A percentile compares a stretch with the other conserved stretches of the same genome.
Evolutionary conservation across 2,797 vertebrate species (phyloP).

Genomic region (Pipistrellus pipistrellus): DNA sequence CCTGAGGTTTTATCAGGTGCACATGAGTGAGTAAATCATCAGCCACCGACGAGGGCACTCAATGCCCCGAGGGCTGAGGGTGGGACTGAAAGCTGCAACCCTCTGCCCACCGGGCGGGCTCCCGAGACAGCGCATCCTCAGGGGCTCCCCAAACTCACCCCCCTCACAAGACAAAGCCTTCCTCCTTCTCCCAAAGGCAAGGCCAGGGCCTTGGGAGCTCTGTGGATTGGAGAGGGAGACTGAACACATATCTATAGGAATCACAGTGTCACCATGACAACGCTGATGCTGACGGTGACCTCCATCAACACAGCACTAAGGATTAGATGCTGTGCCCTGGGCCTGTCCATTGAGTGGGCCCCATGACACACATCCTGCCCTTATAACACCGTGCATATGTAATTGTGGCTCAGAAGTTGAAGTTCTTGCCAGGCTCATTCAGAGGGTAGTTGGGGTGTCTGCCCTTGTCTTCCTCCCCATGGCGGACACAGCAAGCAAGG

Average conservation of each 20-base stretch:
- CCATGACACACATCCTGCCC: fast-evolving
- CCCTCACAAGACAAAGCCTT: neutral
- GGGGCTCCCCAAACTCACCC: neutral
- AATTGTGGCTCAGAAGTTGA: neutral
- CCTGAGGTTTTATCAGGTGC: neutral
- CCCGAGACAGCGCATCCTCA: neutral
- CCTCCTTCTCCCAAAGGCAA: neutral
- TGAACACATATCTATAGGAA: neutral
- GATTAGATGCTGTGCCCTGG: neutral
- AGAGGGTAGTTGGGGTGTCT: no score
- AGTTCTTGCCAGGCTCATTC: no score
- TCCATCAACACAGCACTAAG: fast-evolving
- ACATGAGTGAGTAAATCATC: no score
- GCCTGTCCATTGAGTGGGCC: neutral
- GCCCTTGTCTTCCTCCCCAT: fast-evolving
- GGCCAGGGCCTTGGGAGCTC: neutral
- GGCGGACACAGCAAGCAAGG: neutral
- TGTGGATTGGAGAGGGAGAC: no score
- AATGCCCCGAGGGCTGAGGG: neutral
- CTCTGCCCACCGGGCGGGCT: neutral
- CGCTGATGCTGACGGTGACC: neutral
- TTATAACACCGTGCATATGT: no score
- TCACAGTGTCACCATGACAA: neutral
- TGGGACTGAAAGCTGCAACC: neutral
- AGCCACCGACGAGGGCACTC: no score